Evolutionary conservation across 2,113 vertebrate genomes (phyloP), one percentile per base, ranked within the genome.

Genomic region (Taurulus bubalis): DNA sequence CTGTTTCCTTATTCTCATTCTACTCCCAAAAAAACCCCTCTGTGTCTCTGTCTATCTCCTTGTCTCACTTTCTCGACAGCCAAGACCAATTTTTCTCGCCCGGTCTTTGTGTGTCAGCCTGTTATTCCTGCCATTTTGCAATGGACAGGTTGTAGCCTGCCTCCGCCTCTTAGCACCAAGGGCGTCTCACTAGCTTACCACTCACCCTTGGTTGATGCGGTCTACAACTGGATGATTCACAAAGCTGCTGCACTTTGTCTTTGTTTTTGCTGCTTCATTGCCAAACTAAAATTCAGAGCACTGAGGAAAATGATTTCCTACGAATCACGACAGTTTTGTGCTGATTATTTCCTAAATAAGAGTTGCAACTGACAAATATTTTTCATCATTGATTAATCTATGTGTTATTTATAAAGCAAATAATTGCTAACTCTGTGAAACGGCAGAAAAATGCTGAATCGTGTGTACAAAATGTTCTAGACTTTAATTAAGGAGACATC

Each of bases 101-200:
- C 15, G 79, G 74, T 85, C 77, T 79, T 62, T 74, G 59, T 62
- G 60, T 75, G 66, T 73, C 65, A 77, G 71, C 18, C 68, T 59
- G 82, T 82, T 85, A 85, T 89, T 83, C 14, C 6, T 75, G 56
- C 51, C 32, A 75, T 71, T 85, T 75, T 83, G 26, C 60, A 26
- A 7, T 34, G 68, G 79, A 67, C 80, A 75, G 40, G 68, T 79
- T 84, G 60, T 69, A 66, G 55, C 34, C 47, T 60, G 55, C 56
- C 69, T 73, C 53, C 3, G 4, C 74, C 58, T 85, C 72, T 77
- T 65, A 72, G 69, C 64, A 47, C 32, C 64, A 67, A 10, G 56
- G 42, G 59, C 64, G 22, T 47, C 59, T 76, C 12, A 4, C n/a
- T 66, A 76, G 78, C 63, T 67, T 65, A 34, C 24, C 79, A 36